phyloP scores from a whole-genome alignment of 2,888 invertebrate species.

The Sminthurides aquaticus region DNA sequence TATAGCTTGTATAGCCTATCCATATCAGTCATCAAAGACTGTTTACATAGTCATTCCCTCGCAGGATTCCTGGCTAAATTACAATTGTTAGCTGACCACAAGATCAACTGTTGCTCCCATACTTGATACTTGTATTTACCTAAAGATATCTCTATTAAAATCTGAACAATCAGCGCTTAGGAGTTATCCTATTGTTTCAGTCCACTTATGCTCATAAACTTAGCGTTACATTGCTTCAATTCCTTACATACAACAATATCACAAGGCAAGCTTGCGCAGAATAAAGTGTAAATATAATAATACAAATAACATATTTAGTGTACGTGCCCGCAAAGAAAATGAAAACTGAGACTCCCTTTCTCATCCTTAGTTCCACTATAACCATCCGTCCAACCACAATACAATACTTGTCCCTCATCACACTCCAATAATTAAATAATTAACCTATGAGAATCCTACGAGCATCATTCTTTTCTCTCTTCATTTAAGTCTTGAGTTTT shows the following conservation, averaged over 20 bases:
- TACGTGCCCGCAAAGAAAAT: background rate
- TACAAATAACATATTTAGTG: background rate
- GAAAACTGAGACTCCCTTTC: conserved; percentile 17
- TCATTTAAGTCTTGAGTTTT: background rate
- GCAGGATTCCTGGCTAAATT: no score
- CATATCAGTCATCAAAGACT: no score
- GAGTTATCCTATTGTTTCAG: conserved; percentile 7
- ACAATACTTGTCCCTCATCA: conserved; percentile 3
- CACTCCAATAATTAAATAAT: conserved; percentile 20
- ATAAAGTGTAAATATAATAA: background rate
- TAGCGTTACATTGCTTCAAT: background rate
- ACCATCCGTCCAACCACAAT: background rate
- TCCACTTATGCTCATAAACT: background rate
- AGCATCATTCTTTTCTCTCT: background rate
- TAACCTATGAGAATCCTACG: background rate
- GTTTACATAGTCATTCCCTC: no score
- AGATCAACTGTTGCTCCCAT: no score
- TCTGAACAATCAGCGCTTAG: no score
- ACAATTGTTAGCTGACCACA: no score
- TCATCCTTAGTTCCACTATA: conserved; percentile 16
- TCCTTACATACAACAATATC: no score
- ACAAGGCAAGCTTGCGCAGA: no score
- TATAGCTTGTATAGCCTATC: no score
- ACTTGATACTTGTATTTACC: no score
- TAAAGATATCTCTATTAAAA: no score